A percentile compares a stretch with the other conserved stretches of the same genome.
Evolutionary conservation across 2,113 vertebrate genomes (phyloP).

Genomic region (Paracanthobrama guichenoti): DNA sequence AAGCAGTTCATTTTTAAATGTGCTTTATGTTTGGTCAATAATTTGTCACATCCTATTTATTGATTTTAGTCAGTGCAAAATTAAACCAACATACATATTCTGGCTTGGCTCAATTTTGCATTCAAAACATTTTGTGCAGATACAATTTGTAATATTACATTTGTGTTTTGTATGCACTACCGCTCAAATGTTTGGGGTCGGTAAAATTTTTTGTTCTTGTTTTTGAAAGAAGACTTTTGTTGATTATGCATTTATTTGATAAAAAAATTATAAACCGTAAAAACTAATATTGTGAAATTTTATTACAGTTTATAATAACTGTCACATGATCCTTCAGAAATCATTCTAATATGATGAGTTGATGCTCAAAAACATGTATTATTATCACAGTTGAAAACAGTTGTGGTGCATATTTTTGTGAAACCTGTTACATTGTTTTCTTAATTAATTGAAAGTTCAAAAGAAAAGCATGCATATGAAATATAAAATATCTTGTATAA

Average conservation of each 20-base stretch:
- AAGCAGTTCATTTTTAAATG: background rate
- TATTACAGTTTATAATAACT: background rate
- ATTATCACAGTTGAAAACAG: background rate
- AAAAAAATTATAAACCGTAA: background rate
- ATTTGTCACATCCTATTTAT: background rate
- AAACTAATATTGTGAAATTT: background rate
- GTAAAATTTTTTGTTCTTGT: background rate
- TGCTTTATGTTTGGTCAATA: background rate
- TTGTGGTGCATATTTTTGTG: background rate
- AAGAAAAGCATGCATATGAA: background rate
- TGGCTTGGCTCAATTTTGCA: background rate
- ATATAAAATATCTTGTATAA: background rate
- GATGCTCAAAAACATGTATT: background rate
- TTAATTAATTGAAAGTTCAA: background rate
- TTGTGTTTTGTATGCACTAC: background rate
- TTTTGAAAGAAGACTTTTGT: background rate
- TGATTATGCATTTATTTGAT: background rate
- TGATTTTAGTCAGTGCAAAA: background rate
- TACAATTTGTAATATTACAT: background rate
- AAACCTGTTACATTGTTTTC: background rate
- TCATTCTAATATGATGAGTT: background rate
- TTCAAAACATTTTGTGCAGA: background rate
- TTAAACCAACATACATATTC: background rate
- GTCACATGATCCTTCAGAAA: background rate
- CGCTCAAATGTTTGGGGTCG: background rate